Conservation (phyloP, 2,797 vertebrate species). For the Limosa lapponica region DNA sequence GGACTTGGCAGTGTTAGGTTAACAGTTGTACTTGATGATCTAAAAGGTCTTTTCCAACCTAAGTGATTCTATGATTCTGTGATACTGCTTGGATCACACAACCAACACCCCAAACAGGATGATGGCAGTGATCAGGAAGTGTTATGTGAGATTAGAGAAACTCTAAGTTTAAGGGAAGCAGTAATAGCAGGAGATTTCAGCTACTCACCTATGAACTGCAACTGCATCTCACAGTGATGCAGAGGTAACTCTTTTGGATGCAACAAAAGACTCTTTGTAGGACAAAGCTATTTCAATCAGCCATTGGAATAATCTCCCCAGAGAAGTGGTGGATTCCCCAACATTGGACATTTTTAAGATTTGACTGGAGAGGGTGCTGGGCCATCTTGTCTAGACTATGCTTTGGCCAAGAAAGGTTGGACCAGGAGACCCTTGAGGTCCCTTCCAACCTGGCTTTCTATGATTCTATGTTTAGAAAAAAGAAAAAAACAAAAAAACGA, state of each 20-base stretch:
- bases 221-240: not conserved
- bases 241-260: not conserved
- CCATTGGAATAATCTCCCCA: not conserved
- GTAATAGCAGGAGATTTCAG: not conserved
- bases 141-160: not conserved
- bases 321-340: not conserved
- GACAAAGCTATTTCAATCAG: not conserved
- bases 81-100: not conserved
- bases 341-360: not conserved
- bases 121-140: not conserved
- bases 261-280: not conserved
- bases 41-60: not conserved
- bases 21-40: not conserved
- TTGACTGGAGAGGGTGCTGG: not conserved
- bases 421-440: not conserved
- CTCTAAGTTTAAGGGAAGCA: not conserved
- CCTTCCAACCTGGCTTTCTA: not conserved
- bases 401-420: not conserved
- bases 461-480: not conserved
- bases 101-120: not conserved
- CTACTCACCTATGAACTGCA: not conserved
- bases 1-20: not conserved
- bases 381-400: not conserved
- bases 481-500: too few species aligned
- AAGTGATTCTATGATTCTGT: not conserved